Percentiles rank a stretch among this genome's conserved stretches.
phyloP scores from a whole-genome alignment of 2,888 invertebrate genomes.

The Lordiphosa fenestrarum region DNA sequence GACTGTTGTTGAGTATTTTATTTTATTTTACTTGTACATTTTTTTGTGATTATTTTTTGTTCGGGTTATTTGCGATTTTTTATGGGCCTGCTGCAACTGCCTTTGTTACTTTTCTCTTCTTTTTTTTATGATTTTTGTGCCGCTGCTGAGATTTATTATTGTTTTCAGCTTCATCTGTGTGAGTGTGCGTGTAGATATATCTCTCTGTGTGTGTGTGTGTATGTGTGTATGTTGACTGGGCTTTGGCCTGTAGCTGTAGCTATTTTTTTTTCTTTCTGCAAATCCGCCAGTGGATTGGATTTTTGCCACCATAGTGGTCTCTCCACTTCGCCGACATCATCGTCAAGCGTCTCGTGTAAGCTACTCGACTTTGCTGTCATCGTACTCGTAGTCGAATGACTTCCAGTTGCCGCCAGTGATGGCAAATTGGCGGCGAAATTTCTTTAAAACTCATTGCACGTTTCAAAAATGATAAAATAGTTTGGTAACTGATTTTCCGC shows the following conservation, averaged over 20 bases:
- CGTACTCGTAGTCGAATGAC: constrained; percentile 11
- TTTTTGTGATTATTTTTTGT: constrained; percentile 36
- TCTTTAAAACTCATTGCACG: too few relatives aligned
- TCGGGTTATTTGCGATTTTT: constrained; percentile 53
- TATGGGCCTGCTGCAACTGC: constrained; percentile 54
- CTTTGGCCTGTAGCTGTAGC: constrained; percentile 47
- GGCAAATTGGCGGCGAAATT: constrained; percentile 9
- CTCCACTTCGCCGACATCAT: constrained; percentile 14
- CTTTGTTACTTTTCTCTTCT: constrained; percentile 52
- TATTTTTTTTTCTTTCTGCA: constrained; percentile 41
- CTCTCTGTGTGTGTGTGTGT: constrained; percentile 1
- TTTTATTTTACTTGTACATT: constrained; percentile 40
- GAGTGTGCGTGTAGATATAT: constrained; percentile 10
- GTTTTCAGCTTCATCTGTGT: constrained; percentile 41
- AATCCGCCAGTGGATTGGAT: constrained; percentile 59
- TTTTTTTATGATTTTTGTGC: constrained; percentile 54
- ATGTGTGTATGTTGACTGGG: constrained; percentile 15
- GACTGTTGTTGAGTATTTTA: constrained; percentile 40
- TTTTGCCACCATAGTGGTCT: constrained; percentile 34
- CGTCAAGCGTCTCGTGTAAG: constrained; percentile 29
- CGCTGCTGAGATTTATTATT: constrained; percentile 63
- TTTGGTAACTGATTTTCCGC: too few relatives aligned
- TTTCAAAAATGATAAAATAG: too few relatives aligned
- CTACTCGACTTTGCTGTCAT: constrained; percentile 42
- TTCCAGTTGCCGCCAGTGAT: constrained; percentile 7